Evolutionary conservation across 2,113 vertebrate genomes (phyloP).

Genomic region (Pavo muticus): DNA sequence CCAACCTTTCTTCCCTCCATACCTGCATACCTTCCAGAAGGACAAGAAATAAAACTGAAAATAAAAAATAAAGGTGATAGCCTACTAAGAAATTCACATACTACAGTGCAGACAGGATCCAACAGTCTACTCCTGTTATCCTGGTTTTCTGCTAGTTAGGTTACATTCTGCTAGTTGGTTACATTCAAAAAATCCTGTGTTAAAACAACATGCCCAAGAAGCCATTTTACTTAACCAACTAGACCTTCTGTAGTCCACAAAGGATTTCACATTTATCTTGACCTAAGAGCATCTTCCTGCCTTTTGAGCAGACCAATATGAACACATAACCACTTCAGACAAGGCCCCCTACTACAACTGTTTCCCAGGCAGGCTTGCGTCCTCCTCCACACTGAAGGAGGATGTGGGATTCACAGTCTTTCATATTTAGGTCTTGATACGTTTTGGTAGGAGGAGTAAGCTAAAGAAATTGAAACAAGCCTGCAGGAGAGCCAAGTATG

Average conservation of each 20-base stretch:
- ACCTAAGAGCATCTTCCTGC: not conserved
- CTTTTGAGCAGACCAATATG: not conserved
- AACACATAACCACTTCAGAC: not conserved
- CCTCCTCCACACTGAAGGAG: not conserved
- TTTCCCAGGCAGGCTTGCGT: not conserved
- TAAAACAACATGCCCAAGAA: not conserved
- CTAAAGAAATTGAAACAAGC: not conserved
- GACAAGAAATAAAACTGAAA: not conserved
- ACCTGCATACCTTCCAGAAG: not conserved
- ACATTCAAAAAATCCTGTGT: not conserved
- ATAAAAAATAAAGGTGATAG: not conserved
- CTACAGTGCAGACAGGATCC: not conserved
- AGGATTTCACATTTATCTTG: not conserved
- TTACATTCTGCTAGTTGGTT: not conserved
- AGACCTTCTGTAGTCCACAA: not conserved
- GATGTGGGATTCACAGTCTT: not conserved
- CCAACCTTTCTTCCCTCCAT: not conserved
- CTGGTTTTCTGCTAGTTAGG: not conserved
- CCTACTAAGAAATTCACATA: not conserved
- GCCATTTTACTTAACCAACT: not conserved
- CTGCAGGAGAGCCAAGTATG: not conserved
- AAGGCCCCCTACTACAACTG: not conserved
- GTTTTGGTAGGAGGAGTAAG: not conserved
- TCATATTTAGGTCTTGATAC: not conserved
- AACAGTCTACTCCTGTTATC: not conserved